Conservation (phyloP, 2,888 invertebrate species). For the Laspeyria flexula region DNA sequence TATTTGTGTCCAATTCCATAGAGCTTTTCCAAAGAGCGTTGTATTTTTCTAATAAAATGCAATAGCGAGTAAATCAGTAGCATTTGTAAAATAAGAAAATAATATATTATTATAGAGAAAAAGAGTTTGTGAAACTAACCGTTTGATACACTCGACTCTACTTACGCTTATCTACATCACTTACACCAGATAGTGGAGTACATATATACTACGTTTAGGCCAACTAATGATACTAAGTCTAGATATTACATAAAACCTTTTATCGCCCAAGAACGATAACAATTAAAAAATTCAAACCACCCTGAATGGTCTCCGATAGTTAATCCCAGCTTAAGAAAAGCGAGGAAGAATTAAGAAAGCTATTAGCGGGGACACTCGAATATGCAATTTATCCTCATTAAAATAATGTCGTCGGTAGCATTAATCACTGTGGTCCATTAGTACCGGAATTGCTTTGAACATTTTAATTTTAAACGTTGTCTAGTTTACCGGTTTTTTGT, state of each 20-base stretch:
- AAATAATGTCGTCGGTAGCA: slow-evolving; percentile 72
- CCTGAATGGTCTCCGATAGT: slow-evolving; percentile 40
- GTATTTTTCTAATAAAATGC: too few relatives aligned
- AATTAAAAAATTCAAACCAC: slow-evolving; percentile 18
- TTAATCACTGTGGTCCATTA: slow-evolving; percentile 81
- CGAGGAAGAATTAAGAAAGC: slow-evolving; percentile 71
- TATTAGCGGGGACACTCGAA: slow-evolving; percentile 69
- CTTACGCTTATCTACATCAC: too few relatives aligned
- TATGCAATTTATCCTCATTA: slow-evolving; percentile 82
- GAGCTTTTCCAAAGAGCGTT: too few relatives aligned
- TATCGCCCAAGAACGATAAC: not conserved
- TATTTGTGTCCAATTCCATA: too few relatives aligned
- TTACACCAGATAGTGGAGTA: too few relatives aligned
- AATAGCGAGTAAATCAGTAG: too few relatives aligned
- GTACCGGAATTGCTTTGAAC: slow-evolving; percentile 64
- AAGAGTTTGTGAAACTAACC: too few relatives aligned
- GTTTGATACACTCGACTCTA: too few relatives aligned
- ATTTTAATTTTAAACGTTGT: slow-evolving; percentile 60
- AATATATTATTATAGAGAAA: too few relatives aligned
- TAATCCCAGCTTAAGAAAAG: slow-evolving; percentile 55
- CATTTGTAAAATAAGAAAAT: too few relatives aligned
- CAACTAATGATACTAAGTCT: too few relatives aligned
- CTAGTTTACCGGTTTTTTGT: slow-evolving; percentile 1
- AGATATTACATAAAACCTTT: not conserved
- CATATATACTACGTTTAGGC: too few relatives aligned